These are phyloP conservation scores for Phytoseiulus persimilis DNA, from an alignment of 2,888 invertebrate genomes.

Conservation along the genomic window DNA sequence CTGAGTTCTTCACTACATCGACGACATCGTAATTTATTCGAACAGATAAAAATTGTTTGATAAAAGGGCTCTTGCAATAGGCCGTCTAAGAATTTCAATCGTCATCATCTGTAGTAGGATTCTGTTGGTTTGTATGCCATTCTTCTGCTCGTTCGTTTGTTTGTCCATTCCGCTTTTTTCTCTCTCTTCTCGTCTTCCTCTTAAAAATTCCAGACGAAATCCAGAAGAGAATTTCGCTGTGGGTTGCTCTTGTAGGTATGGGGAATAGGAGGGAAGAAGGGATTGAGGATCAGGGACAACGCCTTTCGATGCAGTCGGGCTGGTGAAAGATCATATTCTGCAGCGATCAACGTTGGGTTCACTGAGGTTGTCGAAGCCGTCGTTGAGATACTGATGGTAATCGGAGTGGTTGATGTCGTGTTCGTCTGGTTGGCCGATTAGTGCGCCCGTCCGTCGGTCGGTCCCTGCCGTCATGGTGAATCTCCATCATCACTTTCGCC, in stretches of 20 bases:
- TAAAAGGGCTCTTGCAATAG: background rate
- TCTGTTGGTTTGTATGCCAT: background rate
- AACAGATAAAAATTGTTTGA: conserved; percentile 5
- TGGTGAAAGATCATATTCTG: background rate
- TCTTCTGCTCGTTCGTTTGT: background rate
- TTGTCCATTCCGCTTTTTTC: background rate
- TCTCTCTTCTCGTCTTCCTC: background rate
- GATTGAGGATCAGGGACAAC: background rate
- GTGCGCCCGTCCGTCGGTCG: background rate
- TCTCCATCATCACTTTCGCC: background rate
- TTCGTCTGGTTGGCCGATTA: background rate
- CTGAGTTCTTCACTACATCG: background rate
- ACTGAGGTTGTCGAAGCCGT: background rate
- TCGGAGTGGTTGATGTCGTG: background rate
- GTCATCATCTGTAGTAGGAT: background rate
- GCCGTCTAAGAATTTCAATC: background rate
- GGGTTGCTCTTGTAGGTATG: background rate
- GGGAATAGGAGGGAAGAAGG: background rate
- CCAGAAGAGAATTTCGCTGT: background rate
- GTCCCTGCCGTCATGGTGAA: background rate
- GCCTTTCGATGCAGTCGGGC: background rate
- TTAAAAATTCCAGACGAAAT: background rate
- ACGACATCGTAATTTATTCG: background rate
- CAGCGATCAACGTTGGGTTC: background rate
- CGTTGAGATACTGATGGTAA: background rate